phyloP scores from a whole-genome alignment of 1,140 invertebrate genomes.

The Drosophila willistoni region DNA sequence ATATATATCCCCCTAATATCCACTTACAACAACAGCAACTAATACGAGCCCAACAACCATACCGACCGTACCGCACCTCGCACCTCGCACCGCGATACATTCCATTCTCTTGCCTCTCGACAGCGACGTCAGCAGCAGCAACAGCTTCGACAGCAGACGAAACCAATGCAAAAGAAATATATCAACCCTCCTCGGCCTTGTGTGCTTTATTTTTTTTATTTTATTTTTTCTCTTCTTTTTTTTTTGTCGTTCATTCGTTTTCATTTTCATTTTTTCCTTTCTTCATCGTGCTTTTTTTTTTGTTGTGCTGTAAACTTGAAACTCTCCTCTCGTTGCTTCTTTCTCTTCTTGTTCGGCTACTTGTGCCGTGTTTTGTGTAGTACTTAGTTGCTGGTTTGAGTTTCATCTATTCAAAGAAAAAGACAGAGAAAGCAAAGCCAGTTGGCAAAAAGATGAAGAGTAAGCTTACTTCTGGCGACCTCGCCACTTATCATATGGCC shows the following conservation, averaged over 20 bases:
- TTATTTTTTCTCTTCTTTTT: background rate
- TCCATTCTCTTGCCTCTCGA: slow-evolving; percentile 14
- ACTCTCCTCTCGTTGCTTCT: slow-evolving; percentile 25
- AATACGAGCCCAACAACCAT: slow-evolving; percentile 43
- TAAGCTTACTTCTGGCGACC: slow-evolving; percentile 25
- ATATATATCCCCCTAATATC: slow-evolving; percentile 49
- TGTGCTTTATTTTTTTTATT: slow-evolving; percentile 23
- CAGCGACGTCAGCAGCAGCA: slow-evolving; percentile 11
- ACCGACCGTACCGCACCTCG: slow-evolving; percentile 2
- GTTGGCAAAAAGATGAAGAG: background rate
- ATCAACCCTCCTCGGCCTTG: slow-evolving; percentile 69
- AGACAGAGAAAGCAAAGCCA: slow-evolving; percentile 25
- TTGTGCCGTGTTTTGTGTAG: slow-evolving; percentile 22
- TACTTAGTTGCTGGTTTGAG: slow-evolving; percentile 60
- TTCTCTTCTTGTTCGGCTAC: slow-evolving; percentile 12
- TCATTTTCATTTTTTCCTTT: slow-evolving; percentile 40
- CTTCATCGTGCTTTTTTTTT: slow-evolving; percentile 2
- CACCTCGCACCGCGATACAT: too few species aligned
- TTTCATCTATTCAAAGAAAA: slow-evolving; percentile 64
- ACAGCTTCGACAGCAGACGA: slow-evolving; percentile 25
- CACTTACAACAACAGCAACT: slow-evolving; percentile 76
- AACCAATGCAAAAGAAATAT: slow-evolving; percentile 75
- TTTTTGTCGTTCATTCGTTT: slow-evolving; percentile 41
- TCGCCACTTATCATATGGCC: slow-evolving; percentile 50
- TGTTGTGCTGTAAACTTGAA: slow-evolving; percentile 3